Evolutionary conservation across 2,888 invertebrate species (phyloP).

Genomic region (Sphaerophoria taeniata): DNA sequence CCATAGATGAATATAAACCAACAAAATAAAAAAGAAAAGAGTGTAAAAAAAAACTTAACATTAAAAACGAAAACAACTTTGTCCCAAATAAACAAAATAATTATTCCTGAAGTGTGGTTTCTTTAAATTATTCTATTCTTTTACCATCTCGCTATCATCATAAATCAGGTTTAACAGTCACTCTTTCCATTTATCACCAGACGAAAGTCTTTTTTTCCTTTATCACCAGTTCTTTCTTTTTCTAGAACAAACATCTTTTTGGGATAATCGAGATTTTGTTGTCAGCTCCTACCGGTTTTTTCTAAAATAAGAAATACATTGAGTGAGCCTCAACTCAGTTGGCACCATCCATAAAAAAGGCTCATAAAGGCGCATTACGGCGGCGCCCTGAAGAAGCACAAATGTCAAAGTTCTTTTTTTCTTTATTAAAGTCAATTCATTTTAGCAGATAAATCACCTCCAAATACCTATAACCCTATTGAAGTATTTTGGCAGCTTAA

Average conservation of each 20-base stretch:
- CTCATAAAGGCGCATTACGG: too few species aligned
- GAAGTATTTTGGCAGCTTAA: too few species aligned
- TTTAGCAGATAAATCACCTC: too few species aligned
- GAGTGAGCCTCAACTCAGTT: too few species aligned
- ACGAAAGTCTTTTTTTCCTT: slow-evolving; percentile 12
- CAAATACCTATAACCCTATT: too few species aligned
- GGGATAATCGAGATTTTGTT: slow-evolving; percentile 7
- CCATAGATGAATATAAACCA: slow-evolving; percentile 3
- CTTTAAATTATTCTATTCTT: slow-evolving; percentile 23
- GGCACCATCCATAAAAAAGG: too few species aligned
- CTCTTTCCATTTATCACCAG: slow-evolving; percentile 16
- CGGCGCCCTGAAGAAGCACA: too few species aligned
- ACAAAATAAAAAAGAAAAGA: neutral
- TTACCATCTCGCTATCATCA: neutral
- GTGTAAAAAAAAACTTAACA: slow-evolving; percentile 23
- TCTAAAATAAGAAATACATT: neutral
- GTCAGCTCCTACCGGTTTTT: slow-evolving; percentile 32
- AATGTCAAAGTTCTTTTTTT: too few species aligned
- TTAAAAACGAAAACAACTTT: slow-evolving; percentile 77
- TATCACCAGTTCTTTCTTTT: slow-evolving; percentile 42
- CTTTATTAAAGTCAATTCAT: too few species aligned
- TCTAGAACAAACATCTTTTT: slow-evolving; percentile 51
- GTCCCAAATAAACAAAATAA: slow-evolving; percentile 80
- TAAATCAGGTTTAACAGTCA: neutral
- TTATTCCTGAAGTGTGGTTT: slow-evolving; percentile 55